Evolutionary conservation across 2,888 invertebrate species (phyloP), one percentile per base, ranked within the genome.

Genomic region (Bugula neritina): DNA sequence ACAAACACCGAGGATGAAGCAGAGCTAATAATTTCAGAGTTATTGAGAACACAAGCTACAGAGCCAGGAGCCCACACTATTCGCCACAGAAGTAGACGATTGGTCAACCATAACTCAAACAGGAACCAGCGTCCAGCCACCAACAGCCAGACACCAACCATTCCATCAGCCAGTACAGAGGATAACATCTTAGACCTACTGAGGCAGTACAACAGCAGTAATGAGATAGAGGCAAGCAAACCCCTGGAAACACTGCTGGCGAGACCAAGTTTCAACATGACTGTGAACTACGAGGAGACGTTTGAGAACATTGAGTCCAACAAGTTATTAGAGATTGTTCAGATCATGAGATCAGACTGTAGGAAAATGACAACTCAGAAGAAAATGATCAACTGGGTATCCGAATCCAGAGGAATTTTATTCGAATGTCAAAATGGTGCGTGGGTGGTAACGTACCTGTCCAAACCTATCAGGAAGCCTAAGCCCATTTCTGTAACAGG

Each of bases 371-470:
- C 63, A 63, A 25, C 27, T 25, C 63, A 34, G 5, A 63, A 63
- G 27, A 63, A 63, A 31, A 3, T 63, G 10, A 31, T 63, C 34
- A 21, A 31, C 27, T 63, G 63, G 63, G 63, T 63, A 13, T 63
- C 34, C 2, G 63, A n/a, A 3, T 31, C 31, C 2, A 27, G 63
- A 31, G 63, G 63, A 63, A 63, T 63, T 27, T 31, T 63, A 2
- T 63, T 63, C 31, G 63, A 31, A 27, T 63, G 63, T 63, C 63
- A 27, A 10, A 63, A 63, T 63, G 63, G 63, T 31, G 63, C 63
- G 10, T 63, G 63, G 63, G 63, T 63, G 27, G 63, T 63, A 13
- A 63, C 63, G 13, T 63, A 63, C 31, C 31, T 63, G 31, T 63
- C 63, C 31, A 21, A 27, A 17, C 63, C 5, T 25, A 21, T 31